phyloP scores from a whole-genome alignment of 2,888 invertebrate species.

The Erebia ligea region DNA sequence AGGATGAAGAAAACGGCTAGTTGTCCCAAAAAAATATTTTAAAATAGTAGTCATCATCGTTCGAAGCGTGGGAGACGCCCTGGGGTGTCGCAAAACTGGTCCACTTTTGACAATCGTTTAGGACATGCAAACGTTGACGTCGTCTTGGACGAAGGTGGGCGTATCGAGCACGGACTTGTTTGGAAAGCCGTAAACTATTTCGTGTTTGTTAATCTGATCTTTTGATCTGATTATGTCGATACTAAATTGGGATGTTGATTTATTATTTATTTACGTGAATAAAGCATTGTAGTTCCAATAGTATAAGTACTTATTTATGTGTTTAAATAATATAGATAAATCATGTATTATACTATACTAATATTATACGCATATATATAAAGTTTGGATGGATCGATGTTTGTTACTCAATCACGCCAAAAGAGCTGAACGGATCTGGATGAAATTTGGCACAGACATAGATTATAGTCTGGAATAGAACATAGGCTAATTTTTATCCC shows the following conservation, averaged over 20 bases:
- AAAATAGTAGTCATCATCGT: constrained; percentile 12
- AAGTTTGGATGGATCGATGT: too few species aligned
- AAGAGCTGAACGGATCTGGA: too few species aligned
- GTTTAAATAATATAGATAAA: too few species aligned
- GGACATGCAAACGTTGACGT: constrained; percentile 30
- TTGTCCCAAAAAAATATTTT: not conserved
- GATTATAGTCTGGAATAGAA: too few species aligned
- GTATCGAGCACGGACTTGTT: constrained; percentile 21
- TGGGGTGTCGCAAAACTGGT: constrained; percentile 38
- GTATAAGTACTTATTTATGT: too few species aligned
- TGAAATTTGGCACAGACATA: too few species aligned
- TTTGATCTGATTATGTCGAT: constrained; percentile 12
- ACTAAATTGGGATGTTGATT: constrained; percentile 1
- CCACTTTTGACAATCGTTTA: constrained; percentile 38
- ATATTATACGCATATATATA: too few species aligned
- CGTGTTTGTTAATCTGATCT: constrained; percentile 10
- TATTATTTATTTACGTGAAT: constrained; percentile 14
- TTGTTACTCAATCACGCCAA: too few species aligned
- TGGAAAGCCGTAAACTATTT: constrained; percentile 29
- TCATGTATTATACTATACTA: too few species aligned
- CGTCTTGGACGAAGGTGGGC: constrained; percentile 30
- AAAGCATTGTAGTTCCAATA: not conserved
- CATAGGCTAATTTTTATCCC: too few species aligned
- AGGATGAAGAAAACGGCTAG: not conserved
- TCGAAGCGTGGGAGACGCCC: constrained; percentile 38